These are phyloP conservation scores for Sitobion miscanthi DNA, from an alignment of 1,140 invertebrate species.

Conservation along the genomic window DNA sequence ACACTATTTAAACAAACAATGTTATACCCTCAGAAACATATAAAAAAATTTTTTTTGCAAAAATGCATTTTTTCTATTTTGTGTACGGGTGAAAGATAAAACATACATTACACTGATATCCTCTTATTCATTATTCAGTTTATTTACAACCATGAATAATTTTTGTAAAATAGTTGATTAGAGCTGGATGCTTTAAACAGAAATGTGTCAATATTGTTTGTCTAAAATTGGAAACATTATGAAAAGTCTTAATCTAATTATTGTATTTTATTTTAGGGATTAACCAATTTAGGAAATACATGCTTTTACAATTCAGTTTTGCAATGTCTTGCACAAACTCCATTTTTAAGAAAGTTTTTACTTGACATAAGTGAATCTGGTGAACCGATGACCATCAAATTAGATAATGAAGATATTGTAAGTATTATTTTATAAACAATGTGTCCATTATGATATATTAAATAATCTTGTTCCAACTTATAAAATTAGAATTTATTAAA, in stretches of 20 bases:
- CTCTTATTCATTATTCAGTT: not conserved
- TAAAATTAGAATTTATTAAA: not conserved
- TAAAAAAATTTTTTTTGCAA: too few relatives aligned
- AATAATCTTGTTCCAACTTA: not conserved
- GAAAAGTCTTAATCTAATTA: not conserved
- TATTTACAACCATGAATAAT: not conserved
- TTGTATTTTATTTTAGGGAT: slow-evolving; percentile 65
- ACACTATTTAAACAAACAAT: not conserved
- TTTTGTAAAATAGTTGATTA: too few relatives aligned
- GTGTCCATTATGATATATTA: not conserved
- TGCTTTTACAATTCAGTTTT: slow-evolving; percentile 97
- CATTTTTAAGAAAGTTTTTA: slow-evolving; percentile 76
- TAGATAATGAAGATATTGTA: slow-evolving; percentile 66
- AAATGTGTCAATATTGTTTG: too few relatives aligned
- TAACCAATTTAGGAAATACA: slow-evolving; percentile 91
- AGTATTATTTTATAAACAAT: not conserved
- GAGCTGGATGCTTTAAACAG: too few relatives aligned
- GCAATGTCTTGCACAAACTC: slow-evolving; percentile 88
- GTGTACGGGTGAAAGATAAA: too few relatives aligned
- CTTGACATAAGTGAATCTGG: slow-evolving; percentile 73
- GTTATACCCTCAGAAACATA: not conserved
- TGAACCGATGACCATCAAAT: slow-evolving; percentile 73
- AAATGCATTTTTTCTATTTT: not conserved
- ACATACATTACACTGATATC: too few relatives aligned
- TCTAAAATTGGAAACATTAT: not conserved